A percentile compares a stretch with the other conserved stretches of the same genome.
Conservation (phyloP, 2,888 invertebrate genomes). For the Melieria crassipennis region DNA sequence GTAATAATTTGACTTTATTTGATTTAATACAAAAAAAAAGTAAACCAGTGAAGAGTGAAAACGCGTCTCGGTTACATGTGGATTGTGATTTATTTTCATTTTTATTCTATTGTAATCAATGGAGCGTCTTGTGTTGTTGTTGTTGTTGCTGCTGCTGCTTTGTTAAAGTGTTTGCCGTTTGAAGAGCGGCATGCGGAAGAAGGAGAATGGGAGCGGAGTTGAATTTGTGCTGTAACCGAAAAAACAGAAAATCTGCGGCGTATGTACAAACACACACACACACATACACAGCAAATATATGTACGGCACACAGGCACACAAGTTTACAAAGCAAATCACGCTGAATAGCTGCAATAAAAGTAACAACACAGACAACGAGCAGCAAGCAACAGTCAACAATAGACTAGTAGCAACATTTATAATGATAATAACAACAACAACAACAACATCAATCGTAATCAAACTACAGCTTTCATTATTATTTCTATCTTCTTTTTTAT, state of each 20-base stretch:
- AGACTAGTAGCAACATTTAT: background rate
- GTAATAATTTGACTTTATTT: no score
- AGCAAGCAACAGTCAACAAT: no score
- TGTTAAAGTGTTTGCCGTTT: no score
- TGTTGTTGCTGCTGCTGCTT: conserved; percentile 3
- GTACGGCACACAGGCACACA: no score
- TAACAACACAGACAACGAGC: no score
- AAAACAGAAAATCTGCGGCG: background rate
- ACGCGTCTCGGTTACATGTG: no score
- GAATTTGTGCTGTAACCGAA: background rate
- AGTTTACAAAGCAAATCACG: background rate
- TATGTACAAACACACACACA: background rate
- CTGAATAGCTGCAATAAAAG: background rate
- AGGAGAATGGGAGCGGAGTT: background rate
- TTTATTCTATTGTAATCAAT: no score
- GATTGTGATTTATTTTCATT: no score
- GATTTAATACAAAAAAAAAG: no score
- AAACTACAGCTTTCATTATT: conserved; percentile 9
- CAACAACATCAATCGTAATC: background rate
- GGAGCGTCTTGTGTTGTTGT: background rate
- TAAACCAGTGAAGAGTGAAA: no score
- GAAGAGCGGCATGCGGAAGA: background rate
- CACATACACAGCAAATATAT: no score
- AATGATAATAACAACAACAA: conserved; percentile 9
- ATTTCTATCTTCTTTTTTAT: background rate